These are phyloP conservation scores for Siniperca chuatsi DNA, from an alignment of 2,113 vertebrate genomes.

Conservation along the genomic window DNA sequence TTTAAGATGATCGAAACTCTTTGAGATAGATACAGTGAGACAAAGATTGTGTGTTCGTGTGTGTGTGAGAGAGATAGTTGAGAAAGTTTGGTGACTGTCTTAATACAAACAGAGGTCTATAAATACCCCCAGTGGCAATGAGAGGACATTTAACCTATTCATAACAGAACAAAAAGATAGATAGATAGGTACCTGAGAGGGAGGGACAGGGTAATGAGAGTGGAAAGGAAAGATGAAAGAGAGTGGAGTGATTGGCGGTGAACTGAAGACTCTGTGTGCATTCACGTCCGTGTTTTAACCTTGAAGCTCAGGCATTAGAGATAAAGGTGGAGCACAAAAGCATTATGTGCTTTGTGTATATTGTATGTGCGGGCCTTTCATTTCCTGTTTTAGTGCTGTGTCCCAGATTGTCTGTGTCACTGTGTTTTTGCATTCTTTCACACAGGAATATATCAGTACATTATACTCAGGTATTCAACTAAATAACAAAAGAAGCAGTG, in stretches of 20 bases:
- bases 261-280: constrained; percentile 29
- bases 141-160: constrained; percentile 21
- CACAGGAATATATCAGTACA: neutral
- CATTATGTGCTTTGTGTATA: constrained; percentile 20
- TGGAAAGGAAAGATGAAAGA: constrained; percentile 34
- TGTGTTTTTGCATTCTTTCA: constrained; percentile 29
- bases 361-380: constrained; percentile 20
- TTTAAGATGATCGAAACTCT: constrained; percentile 37
- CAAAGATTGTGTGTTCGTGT: neutral
- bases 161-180: neutral
- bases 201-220: constrained; percentile 14
- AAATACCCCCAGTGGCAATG: neutral
- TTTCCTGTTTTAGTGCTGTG: constrained; percentile 48
- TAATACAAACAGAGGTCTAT: constrained; percentile 7
- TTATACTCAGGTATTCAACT: neutral
- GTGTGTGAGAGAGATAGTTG: neutral
- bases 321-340: constrained; percentile 30
- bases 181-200: constrained; percentile 32
- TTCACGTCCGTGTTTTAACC: constrained; percentile 52
- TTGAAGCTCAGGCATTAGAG: constrained; percentile 46
- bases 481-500: neutral
- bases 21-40: constrained; percentile 16
- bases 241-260: constrained; percentile 18
- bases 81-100: constrained; percentile 1
- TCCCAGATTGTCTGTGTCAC: constrained; percentile 20